A percentile compares a stretch with the other conserved stretches of the same genome.
Evolutionary conservation across 2,797 vertebrate genomes (phyloP).

Genomic region (Euphonia xanthogaster): DNA sequence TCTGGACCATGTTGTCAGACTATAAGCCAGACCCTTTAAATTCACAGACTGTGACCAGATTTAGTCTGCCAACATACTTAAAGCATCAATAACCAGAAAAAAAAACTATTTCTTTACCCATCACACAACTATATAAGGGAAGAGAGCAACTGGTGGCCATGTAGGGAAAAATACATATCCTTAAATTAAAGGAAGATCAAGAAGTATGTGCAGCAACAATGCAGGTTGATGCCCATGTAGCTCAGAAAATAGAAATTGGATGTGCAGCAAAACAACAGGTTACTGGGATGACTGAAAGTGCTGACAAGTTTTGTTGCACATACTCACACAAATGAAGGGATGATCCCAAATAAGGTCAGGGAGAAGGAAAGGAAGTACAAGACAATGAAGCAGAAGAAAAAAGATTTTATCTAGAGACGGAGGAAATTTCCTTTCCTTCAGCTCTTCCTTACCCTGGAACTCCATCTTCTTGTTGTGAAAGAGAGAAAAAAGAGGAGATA

Average conservation of each 20-base stretch:
- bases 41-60: background rate
- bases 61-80: background rate
- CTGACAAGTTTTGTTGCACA: background rate
- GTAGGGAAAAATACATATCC: background rate
- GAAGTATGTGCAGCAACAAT: background rate
- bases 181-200: background rate
- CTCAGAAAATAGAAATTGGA: background rate
- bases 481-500: background rate
- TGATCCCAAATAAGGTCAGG: background rate
- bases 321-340: background rate
- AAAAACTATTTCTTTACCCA: background rate
- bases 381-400: background rate
- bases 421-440: background rate
- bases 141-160: background rate
- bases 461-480: background rate
- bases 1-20: background rate
- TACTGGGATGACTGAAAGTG: background rate
- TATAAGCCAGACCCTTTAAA: background rate
- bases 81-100: background rate
- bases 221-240: background rate
- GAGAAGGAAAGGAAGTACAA: background rate
- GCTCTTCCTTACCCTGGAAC: background rate
- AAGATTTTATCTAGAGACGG: background rate
- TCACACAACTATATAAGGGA: background rate
- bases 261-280: background rate